Conservation (phyloP, 2,888 invertebrate genomes). For the Eristalinus sepulchralis region DNA sequence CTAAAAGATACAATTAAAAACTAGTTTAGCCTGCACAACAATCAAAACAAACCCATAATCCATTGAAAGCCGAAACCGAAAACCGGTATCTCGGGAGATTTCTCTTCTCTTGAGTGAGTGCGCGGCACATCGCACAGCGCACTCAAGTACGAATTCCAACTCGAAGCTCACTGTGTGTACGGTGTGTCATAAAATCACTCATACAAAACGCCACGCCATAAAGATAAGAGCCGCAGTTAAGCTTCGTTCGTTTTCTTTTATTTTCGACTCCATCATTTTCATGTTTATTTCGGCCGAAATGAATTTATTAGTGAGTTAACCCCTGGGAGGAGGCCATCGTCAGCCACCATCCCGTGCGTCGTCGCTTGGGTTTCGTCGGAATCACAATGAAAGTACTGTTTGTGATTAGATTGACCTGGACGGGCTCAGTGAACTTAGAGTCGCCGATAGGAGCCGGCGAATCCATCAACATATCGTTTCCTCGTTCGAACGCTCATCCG, state of each 20-base stretch:
- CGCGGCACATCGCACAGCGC: background rate
- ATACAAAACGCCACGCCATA: constrained; percentile 22
- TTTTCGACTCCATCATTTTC: background rate
- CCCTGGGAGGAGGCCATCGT: background rate
- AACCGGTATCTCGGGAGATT: constrained; percentile 32
- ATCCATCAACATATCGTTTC: background rate
- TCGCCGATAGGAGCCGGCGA: background rate
- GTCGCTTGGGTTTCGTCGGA: background rate
- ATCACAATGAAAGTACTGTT: constrained; percentile 16
- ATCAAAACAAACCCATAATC: constrained; percentile 61
- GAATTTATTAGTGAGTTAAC: background rate
- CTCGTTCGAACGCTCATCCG: background rate
- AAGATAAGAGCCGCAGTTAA: constrained; percentile 20
- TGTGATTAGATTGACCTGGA: constrained; percentile 7
- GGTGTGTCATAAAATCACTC: constrained; percentile 44
- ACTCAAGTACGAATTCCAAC: background rate
- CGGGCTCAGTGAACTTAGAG: background rate
- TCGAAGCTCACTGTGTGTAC: background rate
- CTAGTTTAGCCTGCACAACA: constrained; percentile 48
- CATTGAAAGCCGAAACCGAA: constrained; percentile 11
- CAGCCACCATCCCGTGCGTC: background rate
- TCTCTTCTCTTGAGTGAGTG: constrained; percentile 41
- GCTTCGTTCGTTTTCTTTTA: background rate
- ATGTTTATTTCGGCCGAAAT: background rate
- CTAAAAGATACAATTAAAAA: constrained; percentile 51